phyloP scores from a whole-genome alignment of 2,888 invertebrate genomes.

The Alcis repandata region DNA sequence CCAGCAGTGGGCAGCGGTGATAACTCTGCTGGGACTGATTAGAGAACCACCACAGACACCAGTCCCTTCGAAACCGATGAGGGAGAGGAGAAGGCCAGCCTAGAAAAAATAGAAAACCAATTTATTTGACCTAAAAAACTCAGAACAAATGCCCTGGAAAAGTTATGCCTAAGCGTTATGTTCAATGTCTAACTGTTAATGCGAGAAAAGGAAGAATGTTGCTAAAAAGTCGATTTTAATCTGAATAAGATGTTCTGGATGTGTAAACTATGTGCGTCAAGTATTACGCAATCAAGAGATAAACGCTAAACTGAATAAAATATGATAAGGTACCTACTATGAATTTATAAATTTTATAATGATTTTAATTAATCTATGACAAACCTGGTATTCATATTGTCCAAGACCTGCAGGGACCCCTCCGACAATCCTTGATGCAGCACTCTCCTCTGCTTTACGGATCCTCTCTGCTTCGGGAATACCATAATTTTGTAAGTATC shows the following conservation, averaged over 20 bases:
- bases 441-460: constrained; percentile 51
- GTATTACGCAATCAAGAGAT: too few species aligned
- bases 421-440: constrained; percentile 57
- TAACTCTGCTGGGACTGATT: constrained; percentile 49
- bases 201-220: too few species aligned
- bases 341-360: background rate
- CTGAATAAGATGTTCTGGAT: too few species aligned
- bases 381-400: constrained; percentile 59
- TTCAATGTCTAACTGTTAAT: too few species aligned
- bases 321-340: too few species aligned
- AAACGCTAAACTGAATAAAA: too few species aligned
- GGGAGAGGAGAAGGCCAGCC: constrained; percentile 57
- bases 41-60: constrained; percentile 67
- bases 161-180: too few species aligned
- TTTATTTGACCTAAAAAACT: background rate
- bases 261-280: too few species aligned
- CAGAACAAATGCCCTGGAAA: too few species aligned
- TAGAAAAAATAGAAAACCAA: constrained; percentile 30
- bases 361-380: background rate
- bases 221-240: too few species aligned
- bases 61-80: constrained; percentile 36
- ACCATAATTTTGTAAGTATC: constrained; percentile 54
- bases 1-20: constrained; percentile 69
- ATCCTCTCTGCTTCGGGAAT: constrained; percentile 56
- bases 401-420: constrained; percentile 55